These are phyloP conservation scores for Caenorhabditis briggsae DNA, from an alignment of 1,140 invertebrate species.

Conservation along the genomic window DNA sequence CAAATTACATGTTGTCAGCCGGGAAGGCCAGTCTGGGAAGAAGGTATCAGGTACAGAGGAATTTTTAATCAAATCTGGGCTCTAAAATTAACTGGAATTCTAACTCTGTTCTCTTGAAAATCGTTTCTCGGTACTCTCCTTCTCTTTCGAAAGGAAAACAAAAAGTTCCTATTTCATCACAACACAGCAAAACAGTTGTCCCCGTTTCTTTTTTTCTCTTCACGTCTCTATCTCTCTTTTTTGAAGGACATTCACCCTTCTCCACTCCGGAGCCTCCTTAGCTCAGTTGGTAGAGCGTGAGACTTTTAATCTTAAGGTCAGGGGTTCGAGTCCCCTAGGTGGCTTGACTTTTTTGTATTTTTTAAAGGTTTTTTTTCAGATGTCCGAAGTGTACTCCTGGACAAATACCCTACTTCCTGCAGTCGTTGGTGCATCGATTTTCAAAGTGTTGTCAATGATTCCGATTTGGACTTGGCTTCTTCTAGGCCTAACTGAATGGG, in stretches of 20 bases:
- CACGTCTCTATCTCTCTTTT: background rate
- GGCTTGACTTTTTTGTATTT: background rate
- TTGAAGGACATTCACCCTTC: background rate
- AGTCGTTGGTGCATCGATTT: background rate
- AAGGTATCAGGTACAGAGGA: background rate
- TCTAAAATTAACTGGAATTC: too few relatives aligned
- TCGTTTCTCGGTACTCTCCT: background rate
- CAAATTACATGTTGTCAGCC: slow-evolving; percentile 18
- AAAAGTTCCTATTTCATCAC: too few relatives aligned
- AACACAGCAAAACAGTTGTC: background rate
- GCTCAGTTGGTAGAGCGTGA: slow-evolving; percentile 23
- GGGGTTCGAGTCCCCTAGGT: background rate
- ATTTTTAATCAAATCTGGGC: background rate
- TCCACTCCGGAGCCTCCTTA: background rate
- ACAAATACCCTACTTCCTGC: slow-evolving; percentile 16
- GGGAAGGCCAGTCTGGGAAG: slow-evolving; percentile 30
- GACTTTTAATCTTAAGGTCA: slow-evolving; percentile 44
- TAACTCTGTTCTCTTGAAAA: too few relatives aligned
- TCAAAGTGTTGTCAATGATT: slow-evolving; percentile 42
- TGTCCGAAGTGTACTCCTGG: slow-evolving; percentile 39
- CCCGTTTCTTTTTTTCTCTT: background rate
- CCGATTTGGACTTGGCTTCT: slow-evolving; percentile 20
- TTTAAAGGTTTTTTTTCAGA: background rate
- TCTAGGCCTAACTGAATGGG: background rate
- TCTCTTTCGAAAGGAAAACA: background rate